Evolutionary conservation across 2,888 invertebrate genomes (phyloP).

Genomic region (Aleiodes alternator): DNA sequence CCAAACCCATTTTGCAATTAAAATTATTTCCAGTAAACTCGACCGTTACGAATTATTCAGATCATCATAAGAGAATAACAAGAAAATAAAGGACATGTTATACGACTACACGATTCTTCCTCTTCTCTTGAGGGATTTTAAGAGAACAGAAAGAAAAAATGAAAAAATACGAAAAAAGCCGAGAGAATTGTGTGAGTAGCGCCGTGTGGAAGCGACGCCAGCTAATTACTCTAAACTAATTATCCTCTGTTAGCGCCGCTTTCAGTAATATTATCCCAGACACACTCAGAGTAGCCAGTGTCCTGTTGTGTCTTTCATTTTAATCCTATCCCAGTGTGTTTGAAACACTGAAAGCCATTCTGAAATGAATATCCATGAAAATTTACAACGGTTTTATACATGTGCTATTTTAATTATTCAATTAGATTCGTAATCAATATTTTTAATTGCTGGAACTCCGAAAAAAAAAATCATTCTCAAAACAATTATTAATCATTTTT

Average conservation of each 20-base stretch:
- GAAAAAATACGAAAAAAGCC: not conserved
- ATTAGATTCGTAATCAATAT: not conserved
- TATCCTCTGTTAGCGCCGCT: constrained; percentile 64
- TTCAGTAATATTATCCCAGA: constrained; percentile 26
- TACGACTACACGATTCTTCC: constrained; percentile 17
- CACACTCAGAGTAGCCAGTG: constrained; percentile 12
- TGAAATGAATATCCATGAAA: not conserved
- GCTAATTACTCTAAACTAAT: constrained; percentile 71
- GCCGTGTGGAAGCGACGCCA: constrained; percentile 42
- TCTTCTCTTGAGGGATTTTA: not conserved
- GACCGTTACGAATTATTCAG: too few species aligned
- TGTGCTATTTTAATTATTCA: not conserved
- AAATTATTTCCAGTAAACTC: too few species aligned
- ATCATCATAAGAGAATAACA: constrained; percentile 11
- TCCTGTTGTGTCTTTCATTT: constrained; percentile 3
- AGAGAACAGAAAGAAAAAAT: not conserved
- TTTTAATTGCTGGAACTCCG: not conserved
- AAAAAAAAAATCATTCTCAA: too few species aligned
- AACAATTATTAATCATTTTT: too few species aligned
- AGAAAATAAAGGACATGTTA: constrained; percentile 33
- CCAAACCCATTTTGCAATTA: too few species aligned
- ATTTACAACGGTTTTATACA: not conserved
- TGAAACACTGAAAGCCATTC: constrained; percentile 1
- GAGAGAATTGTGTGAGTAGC: constrained; percentile 7
- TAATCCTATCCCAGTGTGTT: constrained; percentile 8